Percentiles rank a stretch among this genome's conserved stretches.
These are phyloP conservation scores for Lindbergichthys nudifrons DNA, from an alignment of 2,797 vertebrate species.

Conservation along the genomic window DNA sequence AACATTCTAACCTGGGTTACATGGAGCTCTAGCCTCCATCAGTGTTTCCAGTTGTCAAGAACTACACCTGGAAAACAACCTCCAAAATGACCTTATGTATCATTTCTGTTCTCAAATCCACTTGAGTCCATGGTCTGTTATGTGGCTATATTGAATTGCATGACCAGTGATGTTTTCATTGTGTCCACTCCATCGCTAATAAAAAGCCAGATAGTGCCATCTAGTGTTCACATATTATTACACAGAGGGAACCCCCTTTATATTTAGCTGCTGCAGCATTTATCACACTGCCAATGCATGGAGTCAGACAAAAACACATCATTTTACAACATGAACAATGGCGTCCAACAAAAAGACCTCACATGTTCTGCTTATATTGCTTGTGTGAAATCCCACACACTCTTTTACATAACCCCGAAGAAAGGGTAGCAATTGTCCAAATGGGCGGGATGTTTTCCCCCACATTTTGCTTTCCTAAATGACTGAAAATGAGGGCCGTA, in stretches of 20 bases:
- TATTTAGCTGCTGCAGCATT: slow-evolving; percentile 16
- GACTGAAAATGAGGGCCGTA: slow-evolving; percentile 53
- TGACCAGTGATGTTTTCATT: background rate
- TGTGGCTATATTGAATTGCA: background rate
- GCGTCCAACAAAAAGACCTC: background rate
- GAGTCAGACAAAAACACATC: background rate
- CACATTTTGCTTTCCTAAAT: slow-evolving; percentile 57
- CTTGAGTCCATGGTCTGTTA: background rate
- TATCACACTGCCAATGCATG: slow-evolving; percentile 1
- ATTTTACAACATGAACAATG: slow-evolving; percentile 15
- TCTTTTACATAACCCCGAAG: slow-evolving; percentile 48
- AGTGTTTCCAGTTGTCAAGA: background rate
- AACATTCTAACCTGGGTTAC: background rate
- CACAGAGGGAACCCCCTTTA: slow-evolving; percentile 44
- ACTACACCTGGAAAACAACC: background rate
- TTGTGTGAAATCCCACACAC: background rate
- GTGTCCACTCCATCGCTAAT: slow-evolving; percentile 14
- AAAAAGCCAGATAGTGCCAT: slow-evolving; percentile 73
- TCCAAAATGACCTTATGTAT: background rate
- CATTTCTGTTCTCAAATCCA: background rate
- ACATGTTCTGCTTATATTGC: background rate
- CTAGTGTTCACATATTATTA: slow-evolving; percentile 59
- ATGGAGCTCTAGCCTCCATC: background rate
- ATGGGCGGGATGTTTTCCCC: slow-evolving; percentile 42
- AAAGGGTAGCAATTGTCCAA: slow-evolving; percentile 64